These are phyloP conservation scores for Lumbricus terrestris DNA, from an alignment of 2,888 invertebrate species.

Conservation along the genomic window DNA sequence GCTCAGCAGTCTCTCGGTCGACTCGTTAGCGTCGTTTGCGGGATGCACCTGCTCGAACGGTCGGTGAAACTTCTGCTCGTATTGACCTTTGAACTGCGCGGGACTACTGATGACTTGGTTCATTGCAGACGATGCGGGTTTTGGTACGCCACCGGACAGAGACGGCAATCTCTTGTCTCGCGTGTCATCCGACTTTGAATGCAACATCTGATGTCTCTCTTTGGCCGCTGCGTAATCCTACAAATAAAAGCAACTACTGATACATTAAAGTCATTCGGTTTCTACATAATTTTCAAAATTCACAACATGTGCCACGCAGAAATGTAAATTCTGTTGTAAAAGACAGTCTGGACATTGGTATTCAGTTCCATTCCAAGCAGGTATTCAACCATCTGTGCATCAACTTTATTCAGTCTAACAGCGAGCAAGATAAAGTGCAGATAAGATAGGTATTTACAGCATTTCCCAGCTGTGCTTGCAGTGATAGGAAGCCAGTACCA, in stretches of 20 bases:
- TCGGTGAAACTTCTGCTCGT: background rate
- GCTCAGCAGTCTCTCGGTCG: background rate
- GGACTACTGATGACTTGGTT: background rate
- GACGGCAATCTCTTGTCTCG: background rate
- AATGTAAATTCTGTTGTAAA: background rate
- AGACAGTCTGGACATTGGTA: too few relatives aligned
- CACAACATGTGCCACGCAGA: background rate
- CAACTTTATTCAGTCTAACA: too few relatives aligned
- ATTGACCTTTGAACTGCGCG: background rate
- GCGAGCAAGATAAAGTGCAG: too few relatives aligned
- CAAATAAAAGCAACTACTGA: background rate
- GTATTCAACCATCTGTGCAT: too few relatives aligned
- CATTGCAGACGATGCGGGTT: background rate
- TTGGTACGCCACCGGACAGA: background rate
- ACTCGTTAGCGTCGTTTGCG: background rate
- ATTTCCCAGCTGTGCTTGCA: too few relatives aligned
- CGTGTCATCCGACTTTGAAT: background rate
- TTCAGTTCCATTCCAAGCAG: too few relatives aligned
- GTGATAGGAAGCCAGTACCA: too few relatives aligned
- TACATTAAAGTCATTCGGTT: background rate
- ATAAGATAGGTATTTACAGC: too few relatives aligned
- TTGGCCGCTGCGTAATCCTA: background rate
- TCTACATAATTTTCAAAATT: background rate
- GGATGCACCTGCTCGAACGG: background rate
- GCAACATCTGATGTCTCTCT: slow-evolving; percentile 5